Evolutionary conservation across 37 sponge, comb jelly and placozoan genomes (phyloP), one percentile per base, ranked within the genome.

Genomic region (Tethya wilhelma): DNA sequence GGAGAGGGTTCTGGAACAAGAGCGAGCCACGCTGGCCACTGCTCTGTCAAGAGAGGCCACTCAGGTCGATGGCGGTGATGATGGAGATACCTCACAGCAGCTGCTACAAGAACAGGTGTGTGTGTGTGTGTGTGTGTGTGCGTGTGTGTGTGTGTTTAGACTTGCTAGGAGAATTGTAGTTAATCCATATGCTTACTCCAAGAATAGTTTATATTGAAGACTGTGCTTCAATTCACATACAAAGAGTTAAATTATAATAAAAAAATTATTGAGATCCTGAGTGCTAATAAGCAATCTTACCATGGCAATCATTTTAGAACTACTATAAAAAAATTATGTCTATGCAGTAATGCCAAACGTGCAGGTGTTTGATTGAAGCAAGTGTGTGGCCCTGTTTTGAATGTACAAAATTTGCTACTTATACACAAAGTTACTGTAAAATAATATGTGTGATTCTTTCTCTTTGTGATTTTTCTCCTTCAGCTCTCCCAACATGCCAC

Each of bases 101-200:
- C 7, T 73, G 29, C 49, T 73, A 6, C 73, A 73, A 49, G 55
- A 73, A 7, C 73, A 73, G 56, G 73, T 73, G 44, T 11, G 64
- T 28, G 64, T 23, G 36, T 7, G 36, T 66, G 32, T 33, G 9
- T 49, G 14, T 49, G 9, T 9, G 9, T 19, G 53, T 19, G 14
- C 9, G 53, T 19, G 14, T 9, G 53, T 9, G 53, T 49, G n/a
- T n/a, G n/a, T n/a, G n/a, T n/a, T n/a, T n/a, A n/a, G n/a, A n/a
- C n/a, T n/a, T n/a, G n/a, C n/a, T 49, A 49, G 9, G 14, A 19
- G 53, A 9, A 19, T 49, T 49, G 53, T 14, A n/a, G n/a, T n/a
- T n/a, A n/a, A n/a, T n/a, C n/a, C n/a, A n/a, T n/a, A n/a, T n/a
- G n/a, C n/a, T n/a, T n/a, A n/a, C n/a, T n/a, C n/a, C n/a, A n/a